A percentile compares a stretch with the other conserved stretches of the same genome.
Conservation (phyloP, 1,140 invertebrate genomes). For the Bombus vancouverensis region DNA sequence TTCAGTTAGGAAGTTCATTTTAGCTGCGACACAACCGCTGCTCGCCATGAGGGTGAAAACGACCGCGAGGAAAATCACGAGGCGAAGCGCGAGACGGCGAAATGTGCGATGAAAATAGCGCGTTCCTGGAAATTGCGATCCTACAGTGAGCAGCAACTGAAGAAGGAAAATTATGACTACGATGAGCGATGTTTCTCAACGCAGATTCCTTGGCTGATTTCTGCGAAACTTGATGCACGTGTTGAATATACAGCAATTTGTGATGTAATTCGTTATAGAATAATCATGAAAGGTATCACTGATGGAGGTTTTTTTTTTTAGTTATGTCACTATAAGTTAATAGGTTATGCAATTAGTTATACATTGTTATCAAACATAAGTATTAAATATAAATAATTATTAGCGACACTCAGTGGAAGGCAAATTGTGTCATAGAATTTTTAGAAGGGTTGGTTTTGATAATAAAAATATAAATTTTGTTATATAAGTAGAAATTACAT, state of each 20-base stretch:
- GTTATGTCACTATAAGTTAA: too few relatives aligned
- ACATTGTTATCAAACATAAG: too few relatives aligned
- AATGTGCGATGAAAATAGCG: constrained; percentile 25
- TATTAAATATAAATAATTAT: too few relatives aligned
- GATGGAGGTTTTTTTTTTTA: too few relatives aligned
- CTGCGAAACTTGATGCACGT: neutral
- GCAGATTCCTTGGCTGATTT: neutral
- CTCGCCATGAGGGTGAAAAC: neutral
- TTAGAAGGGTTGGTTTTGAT: too few relatives aligned
- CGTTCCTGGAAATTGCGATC: constrained; percentile 39
- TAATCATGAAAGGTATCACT: neutral
- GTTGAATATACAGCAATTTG: neutral
- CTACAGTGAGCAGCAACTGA: neutral
- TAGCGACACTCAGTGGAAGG: fast-evolving
- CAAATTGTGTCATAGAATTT: too few relatives aligned
- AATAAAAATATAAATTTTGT: too few relatives aligned
- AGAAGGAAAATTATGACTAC: constrained; percentile 14
- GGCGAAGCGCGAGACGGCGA: neutral
- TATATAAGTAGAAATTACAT: too few relatives aligned
- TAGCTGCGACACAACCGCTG: neutral
- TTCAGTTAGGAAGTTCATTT: constrained; percentile 40
- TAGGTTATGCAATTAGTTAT: too few relatives aligned
- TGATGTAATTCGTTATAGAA: neutral
- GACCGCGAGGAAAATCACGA: neutral
- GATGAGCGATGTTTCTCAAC: neutral